phyloP scores from a whole-genome alignment of 2,888 invertebrate genomes.

The Biston betularia region DNA sequence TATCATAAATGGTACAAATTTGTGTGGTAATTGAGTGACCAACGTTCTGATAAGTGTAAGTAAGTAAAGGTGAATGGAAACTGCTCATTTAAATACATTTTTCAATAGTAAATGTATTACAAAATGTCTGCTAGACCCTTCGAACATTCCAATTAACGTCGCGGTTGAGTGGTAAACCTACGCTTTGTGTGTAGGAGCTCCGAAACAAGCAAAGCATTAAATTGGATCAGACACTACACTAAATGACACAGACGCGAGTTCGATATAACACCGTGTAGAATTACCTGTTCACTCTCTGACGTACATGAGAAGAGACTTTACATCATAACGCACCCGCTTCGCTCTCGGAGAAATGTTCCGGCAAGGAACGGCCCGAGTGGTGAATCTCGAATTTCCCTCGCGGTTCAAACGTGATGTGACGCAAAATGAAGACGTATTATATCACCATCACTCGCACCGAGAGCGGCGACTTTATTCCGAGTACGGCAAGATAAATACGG shows the following conservation, averaged over 20 bases:
- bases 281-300: slow-evolving; percentile 38
- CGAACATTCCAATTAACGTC: slow-evolving; percentile 4
- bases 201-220: slow-evolving; percentile 39
- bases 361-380: slow-evolving; percentile 51
- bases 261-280: slow-evolving; percentile 35
- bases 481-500: slow-evolving; percentile 50
- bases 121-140: background rate
- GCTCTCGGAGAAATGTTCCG: slow-evolving; percentile 55
- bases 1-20: too few species aligned
- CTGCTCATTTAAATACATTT: too few species aligned
- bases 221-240: slow-evolving; percentile 41
- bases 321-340: slow-evolving; percentile 46
- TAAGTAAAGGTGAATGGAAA: too few species aligned
- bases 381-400: slow-evolving; percentile 63
- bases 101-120: background rate
- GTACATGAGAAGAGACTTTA: slow-evolving; percentile 38
- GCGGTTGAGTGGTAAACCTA: slow-evolving; percentile 5
- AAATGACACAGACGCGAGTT: slow-evolving; percentile 35
- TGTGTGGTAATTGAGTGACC: too few species aligned
- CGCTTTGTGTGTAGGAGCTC: slow-evolving; percentile 30
- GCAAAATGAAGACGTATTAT: slow-evolving; percentile 56
- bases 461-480: slow-evolving; percentile 48
- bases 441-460: slow-evolving; percentile 52
- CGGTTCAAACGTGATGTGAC: slow-evolving; percentile 54
- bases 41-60: too few species aligned